These are phyloP conservation scores for Ptilodon capucinus DNA, from an alignment of 2,888 invertebrate species.

Conservation along the genomic window DNA sequence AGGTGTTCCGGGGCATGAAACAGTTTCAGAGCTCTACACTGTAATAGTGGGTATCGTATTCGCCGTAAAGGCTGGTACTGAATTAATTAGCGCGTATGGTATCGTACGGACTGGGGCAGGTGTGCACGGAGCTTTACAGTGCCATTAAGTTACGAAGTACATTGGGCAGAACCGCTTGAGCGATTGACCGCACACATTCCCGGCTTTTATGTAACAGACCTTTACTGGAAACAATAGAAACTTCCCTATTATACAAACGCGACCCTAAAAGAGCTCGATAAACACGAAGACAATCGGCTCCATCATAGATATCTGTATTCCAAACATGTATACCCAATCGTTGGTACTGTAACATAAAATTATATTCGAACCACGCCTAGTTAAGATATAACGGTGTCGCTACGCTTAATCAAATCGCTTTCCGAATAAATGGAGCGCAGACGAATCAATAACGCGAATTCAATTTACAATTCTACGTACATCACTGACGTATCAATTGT, in stretches of 20 bases:
- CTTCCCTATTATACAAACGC: conserved; percentile 28
- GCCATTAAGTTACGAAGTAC: conserved; percentile 61
- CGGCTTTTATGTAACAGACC: conserved; percentile 36
- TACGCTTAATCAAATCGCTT: conserved; percentile 72
- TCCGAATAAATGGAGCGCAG: conserved; percentile 72
- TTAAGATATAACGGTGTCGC: conserved; percentile 58
- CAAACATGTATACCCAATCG: conserved; percentile 38
- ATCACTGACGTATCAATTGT: conserved; percentile 80
- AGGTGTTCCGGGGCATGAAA: conserved; percentile 34
- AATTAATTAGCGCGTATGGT: conserved; percentile 72
- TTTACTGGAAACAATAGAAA: conserved; percentile 36
- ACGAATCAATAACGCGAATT: conserved; percentile 76
- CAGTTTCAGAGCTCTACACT: conserved; percentile 48
- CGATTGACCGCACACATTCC: conserved; percentile 55
- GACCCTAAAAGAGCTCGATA: conserved; percentile 28
- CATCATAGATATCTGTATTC: conserved; percentile 31
- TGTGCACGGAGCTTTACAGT: conserved; percentile 67
- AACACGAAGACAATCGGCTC: conserved; percentile 30
- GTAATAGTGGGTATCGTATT: conserved; percentile 62
- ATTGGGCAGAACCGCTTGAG: conserved; percentile 55
- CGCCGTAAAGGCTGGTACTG: conserved; percentile 60
- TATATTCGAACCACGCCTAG: conserved; percentile 56
- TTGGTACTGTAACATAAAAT: conserved; percentile 43
- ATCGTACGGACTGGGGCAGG: conserved; percentile 58
- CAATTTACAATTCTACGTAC: conserved; percentile 79